Conservation (phyloP, 2,888 invertebrate species). For the Colostygia pectinataria region DNA sequence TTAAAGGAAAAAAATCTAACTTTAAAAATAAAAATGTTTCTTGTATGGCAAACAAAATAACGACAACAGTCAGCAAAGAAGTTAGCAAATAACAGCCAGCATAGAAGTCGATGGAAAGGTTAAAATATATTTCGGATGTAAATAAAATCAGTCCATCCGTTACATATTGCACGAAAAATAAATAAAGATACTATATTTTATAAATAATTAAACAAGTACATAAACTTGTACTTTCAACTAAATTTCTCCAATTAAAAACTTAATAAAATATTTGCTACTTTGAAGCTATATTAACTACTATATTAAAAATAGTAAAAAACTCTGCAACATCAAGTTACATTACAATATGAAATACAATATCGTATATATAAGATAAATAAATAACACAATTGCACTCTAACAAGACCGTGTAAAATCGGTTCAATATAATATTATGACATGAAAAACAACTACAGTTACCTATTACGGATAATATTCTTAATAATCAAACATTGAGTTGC, state of each 20-base stretch:
- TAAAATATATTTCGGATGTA: conserved; percentile 59
- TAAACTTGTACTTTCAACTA: conserved; percentile 49
- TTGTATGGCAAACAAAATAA: conserved; percentile 53
- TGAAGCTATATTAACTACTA: conserved; percentile 45
- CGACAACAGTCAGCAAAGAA: conserved; percentile 54
- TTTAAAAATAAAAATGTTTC: conserved; percentile 53
- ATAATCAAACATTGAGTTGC: conserved; percentile 70
- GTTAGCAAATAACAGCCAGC: conserved; percentile 53
- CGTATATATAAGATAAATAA: conserved; percentile 36
- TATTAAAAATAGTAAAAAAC: conserved; percentile 55
- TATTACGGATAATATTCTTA: conserved; percentile 49
- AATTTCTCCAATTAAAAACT: conserved; percentile 38
- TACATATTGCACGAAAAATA: conserved; percentile 71
- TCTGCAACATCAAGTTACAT: conserved; percentile 39
- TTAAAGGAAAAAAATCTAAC: conserved; percentile 40
- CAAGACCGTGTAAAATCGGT: conserved; percentile 37
- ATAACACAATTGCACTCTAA: conserved; percentile 40
- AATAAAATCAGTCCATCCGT: conserved; percentile 73
- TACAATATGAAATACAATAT: conserved; percentile 38
- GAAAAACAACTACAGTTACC: conserved; percentile 35
- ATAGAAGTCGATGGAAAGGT: conserved; percentile 39
- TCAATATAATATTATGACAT: conserved; percentile 41
- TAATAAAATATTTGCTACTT: conserved; percentile 45
- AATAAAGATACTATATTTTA: conserved; percentile 49
- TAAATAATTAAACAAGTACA: conserved; percentile 40